Evolutionary conservation across 2,888 invertebrate genomes (phyloP).

Genomic region (Nomada ferruginata): DNA sequence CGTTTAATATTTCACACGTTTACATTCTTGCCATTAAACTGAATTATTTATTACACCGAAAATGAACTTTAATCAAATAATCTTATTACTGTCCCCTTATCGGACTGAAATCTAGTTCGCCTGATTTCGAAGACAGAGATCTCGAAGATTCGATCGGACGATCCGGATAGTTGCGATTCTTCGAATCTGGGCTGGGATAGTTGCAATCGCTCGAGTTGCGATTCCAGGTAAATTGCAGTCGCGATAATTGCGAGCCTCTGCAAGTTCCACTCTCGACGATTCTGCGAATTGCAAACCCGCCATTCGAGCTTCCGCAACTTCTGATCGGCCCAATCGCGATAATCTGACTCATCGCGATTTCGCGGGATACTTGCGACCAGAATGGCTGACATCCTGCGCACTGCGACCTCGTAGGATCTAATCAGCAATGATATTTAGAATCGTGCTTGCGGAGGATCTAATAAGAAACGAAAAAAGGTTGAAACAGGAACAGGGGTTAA

Average conservation of each 20-base stretch:
- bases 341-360: conserved; percentile 11
- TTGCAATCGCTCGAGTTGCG: conserved; percentile 33
- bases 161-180: conserved; percentile 32
- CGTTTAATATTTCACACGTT: too few relatives aligned
- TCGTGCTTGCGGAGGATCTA: not conserved
- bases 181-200: conserved; percentile 25
- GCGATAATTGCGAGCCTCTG: conserved; percentile 44
- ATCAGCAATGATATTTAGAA: not conserved
- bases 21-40: not conserved
- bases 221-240: conserved; percentile 13
- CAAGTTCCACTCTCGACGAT: conserved; percentile 3
- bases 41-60: too few relatives aligned
- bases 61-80: too few relatives aligned
- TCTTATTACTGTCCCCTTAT: too few relatives aligned
- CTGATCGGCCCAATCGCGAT: conserved; percentile 27
- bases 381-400: conserved; percentile 13
- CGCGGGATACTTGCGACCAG: conserved; percentile 2
- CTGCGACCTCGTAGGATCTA: not conserved
- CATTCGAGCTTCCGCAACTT: conserved; percentile 21
- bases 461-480: not conserved
- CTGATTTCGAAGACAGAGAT: conserved; percentile 1
- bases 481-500: not conserved
- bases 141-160: conserved; percentile 11
- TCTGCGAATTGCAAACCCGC: conserved; percentile 36
- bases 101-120: not conserved